Conservation (phyloP, 2,888 invertebrate genomes). For the Dromius quadrimaculatus region DNA sequence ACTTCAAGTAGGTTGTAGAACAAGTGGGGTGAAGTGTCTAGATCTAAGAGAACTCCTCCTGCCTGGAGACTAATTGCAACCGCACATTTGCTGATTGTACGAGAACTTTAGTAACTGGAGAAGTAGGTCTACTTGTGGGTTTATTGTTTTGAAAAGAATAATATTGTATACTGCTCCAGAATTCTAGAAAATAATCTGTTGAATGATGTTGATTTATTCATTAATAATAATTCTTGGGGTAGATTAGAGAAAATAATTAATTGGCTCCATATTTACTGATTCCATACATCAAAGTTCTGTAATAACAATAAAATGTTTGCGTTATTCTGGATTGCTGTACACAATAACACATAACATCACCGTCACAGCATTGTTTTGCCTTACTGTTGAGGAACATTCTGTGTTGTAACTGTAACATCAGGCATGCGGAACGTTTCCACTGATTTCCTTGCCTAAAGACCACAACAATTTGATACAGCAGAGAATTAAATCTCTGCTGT, state of each 20-base stretch:
- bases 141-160: too few species aligned
- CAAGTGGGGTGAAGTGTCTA: neutral
- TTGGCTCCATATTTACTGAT: too few species aligned
- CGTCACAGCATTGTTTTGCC: too few species aligned
- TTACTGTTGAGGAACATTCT: too few species aligned
- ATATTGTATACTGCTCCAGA: too few species aligned
- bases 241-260: too few species aligned
- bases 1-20: neutral
- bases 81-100: slow-evolving; percentile 20
- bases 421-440: neutral
- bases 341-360: slow-evolving; percentile 3
- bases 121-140: too few species aligned
- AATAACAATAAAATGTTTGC: slow-evolving; percentile 16
- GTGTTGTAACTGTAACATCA: neutral
- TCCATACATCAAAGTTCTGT: slow-evolving; percentile 24
- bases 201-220: too few species aligned
- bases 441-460: slow-evolving; percentile 7
- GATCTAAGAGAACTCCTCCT: neutral
- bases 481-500: slow-evolving; percentile 25
- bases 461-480: slow-evolving; percentile 31
- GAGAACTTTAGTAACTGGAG: slow-evolving; percentile 2
- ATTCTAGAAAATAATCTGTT: too few species aligned
- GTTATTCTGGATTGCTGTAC: neutral
- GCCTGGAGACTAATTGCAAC: slow-evolving; percentile 17
- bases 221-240: too few species aligned